Evolutionary conservation across 1,140 invertebrate species (phyloP).

Genomic region (Papilio polyxenes): DNA sequence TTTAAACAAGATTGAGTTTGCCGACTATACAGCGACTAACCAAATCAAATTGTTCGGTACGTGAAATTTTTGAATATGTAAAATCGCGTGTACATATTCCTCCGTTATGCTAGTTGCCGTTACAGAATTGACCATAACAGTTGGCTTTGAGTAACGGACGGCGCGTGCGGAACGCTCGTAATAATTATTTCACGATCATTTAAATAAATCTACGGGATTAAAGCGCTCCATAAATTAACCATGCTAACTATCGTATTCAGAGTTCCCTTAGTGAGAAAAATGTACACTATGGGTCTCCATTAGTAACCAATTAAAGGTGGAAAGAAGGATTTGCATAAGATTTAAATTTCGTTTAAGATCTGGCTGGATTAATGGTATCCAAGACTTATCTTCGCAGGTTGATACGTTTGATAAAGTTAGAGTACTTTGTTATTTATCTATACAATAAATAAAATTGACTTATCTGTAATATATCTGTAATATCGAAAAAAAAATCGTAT

Average conservation of each 20-base stretch:
- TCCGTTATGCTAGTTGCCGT: conserved; percentile 59
- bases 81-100: conserved; percentile 57
- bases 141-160: conserved; percentile 42
- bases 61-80: conserved; percentile 47
- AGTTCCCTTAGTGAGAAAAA: background rate
- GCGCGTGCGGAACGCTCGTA: conserved; percentile 45
- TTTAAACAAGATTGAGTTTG: background rate
- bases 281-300: background rate
- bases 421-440: too few species aligned
- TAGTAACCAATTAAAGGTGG: too few species aligned
- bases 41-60: conserved; percentile 47
- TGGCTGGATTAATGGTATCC: too few species aligned
- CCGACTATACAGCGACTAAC: background rate
- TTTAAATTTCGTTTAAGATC: too few species aligned
- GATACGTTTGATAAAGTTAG: too few species aligned
- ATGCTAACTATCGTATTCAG: background rate
- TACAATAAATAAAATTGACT: too few species aligned
- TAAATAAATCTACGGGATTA: conserved; percentile 27
- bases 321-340: too few species aligned
- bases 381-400: too few species aligned
- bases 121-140: conserved; percentile 60
- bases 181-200: conserved; percentile 45
- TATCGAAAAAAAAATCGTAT: too few species aligned
- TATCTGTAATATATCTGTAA: too few species aligned
- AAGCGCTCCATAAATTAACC: conserved; percentile 5